These are phyloP conservation scores for Drosophila sturtevanti DNA, from an alignment of 1,140 invertebrate genomes.

Conservation along the genomic window DNA sequence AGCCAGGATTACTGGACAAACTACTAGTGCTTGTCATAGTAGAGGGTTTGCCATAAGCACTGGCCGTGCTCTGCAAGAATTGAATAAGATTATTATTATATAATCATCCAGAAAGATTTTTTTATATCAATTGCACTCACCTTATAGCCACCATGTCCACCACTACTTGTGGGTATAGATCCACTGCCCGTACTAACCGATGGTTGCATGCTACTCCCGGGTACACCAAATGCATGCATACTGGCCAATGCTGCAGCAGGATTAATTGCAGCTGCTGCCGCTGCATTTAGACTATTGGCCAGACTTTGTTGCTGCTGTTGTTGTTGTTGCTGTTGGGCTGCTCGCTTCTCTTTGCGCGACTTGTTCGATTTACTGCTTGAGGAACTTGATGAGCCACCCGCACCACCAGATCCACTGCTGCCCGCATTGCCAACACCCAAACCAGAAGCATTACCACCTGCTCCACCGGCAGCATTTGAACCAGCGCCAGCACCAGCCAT, in stretches of 20 bases:
- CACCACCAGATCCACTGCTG: constrained; percentile 75
- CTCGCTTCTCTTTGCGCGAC: constrained; percentile 75
- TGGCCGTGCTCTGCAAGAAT: constrained; percentile 62
- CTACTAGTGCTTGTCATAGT: constrained; percentile 64
- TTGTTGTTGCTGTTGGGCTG: constrained; percentile 67
- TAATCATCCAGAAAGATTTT: too few relatives aligned
- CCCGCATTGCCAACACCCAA: constrained; percentile 37
- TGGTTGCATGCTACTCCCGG: constrained; percentile 59
- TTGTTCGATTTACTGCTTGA: constrained; percentile 76
- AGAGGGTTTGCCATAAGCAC: constrained; percentile 73
- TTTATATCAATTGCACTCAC: constrained; percentile 27
- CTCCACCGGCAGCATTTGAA: constrained; percentile 22
- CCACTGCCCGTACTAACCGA: constrained; percentile 55
- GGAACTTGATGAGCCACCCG: constrained; percentile 43
- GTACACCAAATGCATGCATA: constrained; percentile 73
- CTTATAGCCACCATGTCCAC: constrained; percentile 70
- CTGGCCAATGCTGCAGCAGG: constrained; percentile 71
- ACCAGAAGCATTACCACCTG: constrained; percentile 70
- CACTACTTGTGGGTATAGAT: constrained; percentile 64
- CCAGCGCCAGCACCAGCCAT: constrained; percentile 77
- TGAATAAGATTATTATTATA: too few relatives aligned
- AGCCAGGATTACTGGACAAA: constrained; percentile 65
- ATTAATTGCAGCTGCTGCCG: constrained; percentile 80
- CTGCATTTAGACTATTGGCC: constrained; percentile 80
- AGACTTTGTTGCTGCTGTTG: constrained; percentile 75